Evolutionary conservation across 2,113 vertebrate species (phyloP).

Genomic region (Takifugu flavidus): DNA sequence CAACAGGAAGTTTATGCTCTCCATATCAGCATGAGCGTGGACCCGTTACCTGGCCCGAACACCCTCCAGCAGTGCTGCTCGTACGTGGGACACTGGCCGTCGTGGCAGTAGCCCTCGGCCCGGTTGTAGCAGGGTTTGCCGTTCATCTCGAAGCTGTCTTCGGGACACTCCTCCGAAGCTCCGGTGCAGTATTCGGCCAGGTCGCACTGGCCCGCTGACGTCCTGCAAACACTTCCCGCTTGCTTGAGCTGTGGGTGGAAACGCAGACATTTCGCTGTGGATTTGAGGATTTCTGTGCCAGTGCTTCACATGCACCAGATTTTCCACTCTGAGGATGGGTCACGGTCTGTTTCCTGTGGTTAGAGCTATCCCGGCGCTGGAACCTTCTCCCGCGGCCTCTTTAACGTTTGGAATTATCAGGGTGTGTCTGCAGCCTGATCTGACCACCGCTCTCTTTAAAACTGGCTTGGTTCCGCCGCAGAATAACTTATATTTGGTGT

Average conservation of each 20-base stretch:
- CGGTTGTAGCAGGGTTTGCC: conserved; percentile 75
- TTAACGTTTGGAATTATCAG: neutral
- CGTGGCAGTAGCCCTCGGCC: conserved; percentile 77
- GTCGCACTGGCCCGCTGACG: conserved; percentile 75
- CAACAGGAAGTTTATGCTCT: too few relatives aligned
- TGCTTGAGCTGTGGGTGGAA: conserved; percentile 69
- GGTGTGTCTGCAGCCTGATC: conserved; percentile 8
- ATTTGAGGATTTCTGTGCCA: neutral
- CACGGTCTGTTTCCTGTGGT: conserved; percentile 42
- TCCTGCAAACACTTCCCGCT: conserved; percentile 71
- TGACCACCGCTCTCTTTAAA: too few relatives aligned
- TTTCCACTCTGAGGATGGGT: conserved; percentile 20
- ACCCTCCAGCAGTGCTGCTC: conserved; percentile 78
- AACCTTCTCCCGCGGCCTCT: neutral
- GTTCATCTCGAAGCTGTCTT: conserved; percentile 85
- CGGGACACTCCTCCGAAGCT: conserved; percentile 70
- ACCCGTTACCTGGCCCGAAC: conserved; percentile 81
- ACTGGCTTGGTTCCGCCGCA: too few relatives aligned
- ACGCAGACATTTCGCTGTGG: neutral
- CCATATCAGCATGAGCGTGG: too few relatives aligned
- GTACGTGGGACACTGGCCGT: conserved; percentile 82
- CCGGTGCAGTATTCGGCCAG: conserved; percentile 83
- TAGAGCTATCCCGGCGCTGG: neutral
- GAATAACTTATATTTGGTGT: too few relatives aligned
- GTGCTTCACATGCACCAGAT: neutral